These are phyloP conservation scores for Naso thynnoides DNA, from an alignment of 2,797 vertebrate genomes.

Conservation along the genomic window DNA sequence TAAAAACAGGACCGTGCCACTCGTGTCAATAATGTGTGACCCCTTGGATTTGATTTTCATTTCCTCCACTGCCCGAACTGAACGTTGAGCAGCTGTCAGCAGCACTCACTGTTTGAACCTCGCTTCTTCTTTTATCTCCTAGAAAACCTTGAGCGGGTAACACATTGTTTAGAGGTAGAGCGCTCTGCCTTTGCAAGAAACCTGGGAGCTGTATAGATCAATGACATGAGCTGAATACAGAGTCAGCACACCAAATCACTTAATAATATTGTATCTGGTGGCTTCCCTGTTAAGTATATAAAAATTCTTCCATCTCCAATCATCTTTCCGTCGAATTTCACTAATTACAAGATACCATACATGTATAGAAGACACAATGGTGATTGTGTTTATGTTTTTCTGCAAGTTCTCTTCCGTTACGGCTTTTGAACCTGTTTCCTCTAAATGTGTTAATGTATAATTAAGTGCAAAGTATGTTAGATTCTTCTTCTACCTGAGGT, in stretches of 20 bases:
- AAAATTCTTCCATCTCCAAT: neutral
- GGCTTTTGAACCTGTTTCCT: slow-evolving; percentile 29
- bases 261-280: neutral
- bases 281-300: slow-evolving; percentile 16
- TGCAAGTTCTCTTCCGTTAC: slow-evolving; percentile 5
- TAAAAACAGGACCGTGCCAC: slow-evolving; percentile 65
- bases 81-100: slow-evolving; percentile 54
- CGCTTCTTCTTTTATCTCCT: slow-evolving; percentile 43
- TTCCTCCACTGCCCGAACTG: slow-evolving; percentile 57
- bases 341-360: neutral
- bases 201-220: slow-evolving; percentile 11
- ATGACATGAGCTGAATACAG: slow-evolving; percentile 5
- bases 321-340: neutral
- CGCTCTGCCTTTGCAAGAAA: slow-evolving; percentile 12
- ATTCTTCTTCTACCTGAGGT: too few species aligned
- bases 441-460: slow-evolving; percentile 59
- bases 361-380: slow-evolving; percentile 22
- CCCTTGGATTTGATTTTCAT: slow-evolving; percentile 77
- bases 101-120: slow-evolving; percentile 31
- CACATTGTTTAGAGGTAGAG: slow-evolving; percentile 15
- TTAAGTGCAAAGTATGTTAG: slow-evolving; percentile 48
- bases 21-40: slow-evolving; percentile 74
- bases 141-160: slow-evolving; percentile 39
- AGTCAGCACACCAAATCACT: neutral
- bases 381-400: slow-evolving; percentile 30